Base-by-base conservation (phyloP, 2,797 vertebrate genomes). In the Alca torda region DNA sequence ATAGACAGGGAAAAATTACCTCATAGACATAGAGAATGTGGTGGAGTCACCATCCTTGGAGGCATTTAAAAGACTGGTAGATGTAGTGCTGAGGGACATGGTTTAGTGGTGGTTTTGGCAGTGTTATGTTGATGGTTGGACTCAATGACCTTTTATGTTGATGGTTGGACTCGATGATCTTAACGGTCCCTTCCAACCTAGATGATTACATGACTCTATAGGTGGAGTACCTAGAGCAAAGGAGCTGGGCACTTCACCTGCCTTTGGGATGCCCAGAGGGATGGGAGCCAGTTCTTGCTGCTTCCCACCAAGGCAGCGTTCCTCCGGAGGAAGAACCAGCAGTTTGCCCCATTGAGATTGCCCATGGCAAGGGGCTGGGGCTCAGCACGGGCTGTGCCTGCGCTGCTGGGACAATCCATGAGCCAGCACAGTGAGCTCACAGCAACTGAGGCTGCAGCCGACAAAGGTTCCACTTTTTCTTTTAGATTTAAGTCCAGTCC, bases 1-100 rank as follows among this genome's bases (percentile, higher is more conserved):
- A 39, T 0, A 12, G 31, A 30, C 7, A 16, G 48, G 69, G 67
- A 87, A 50, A 84, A 73, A 65, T 6, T 37, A 64, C 37, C 50
- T 57, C 33, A 17, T 0, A 23, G 76, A 5, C 21, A 7, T 0
- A 83, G 39, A 8, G 14, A 10, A 10, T 0, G 1, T 10, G 26
- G 35, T 41, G 37, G 37, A 64, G 28, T 31, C 39, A 7, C 39
- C 61, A 64, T 23, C 61, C 61, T 9, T 64, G 39, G 13, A 31
- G 28, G 39, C 31, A 30, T 43, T 25, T 64, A 64, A 10, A 43
- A 64, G 18, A 31, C 19, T 7, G 28, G 39, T 7, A 21, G 28
- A 41, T 9, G 18, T 31, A 39, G 39, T 30, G 28, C 41, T 33
- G 19, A 23, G 63, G 63, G 39, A 43, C 9, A 20, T 15, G 30